Conservation (phyloP, 2,113 vertebrate genomes). For the Campylorhamphus procurvoides region DNA sequence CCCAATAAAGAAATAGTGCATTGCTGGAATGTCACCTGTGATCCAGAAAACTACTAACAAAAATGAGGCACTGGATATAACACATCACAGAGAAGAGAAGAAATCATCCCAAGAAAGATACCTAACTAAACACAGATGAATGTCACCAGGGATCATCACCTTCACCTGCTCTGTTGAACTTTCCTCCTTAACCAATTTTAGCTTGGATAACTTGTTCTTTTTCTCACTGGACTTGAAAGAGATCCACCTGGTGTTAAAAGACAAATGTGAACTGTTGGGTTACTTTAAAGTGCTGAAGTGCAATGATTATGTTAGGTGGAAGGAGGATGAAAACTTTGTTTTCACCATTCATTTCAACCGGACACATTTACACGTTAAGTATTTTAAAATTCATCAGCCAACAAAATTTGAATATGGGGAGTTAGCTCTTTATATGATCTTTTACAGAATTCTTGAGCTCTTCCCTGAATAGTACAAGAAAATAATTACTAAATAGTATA, state of each 20-base stretch:
- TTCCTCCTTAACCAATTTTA: constrained; percentile 23
- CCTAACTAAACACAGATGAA: neutral
- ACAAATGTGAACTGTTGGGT: neutral
- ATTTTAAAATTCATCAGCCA: neutral
- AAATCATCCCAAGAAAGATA: neutral
- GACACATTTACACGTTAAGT: neutral
- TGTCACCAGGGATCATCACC: constrained; percentile 27
- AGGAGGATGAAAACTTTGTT: neutral
- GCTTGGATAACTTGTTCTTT: neutral
- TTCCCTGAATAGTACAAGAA: neutral
- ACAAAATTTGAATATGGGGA: neutral
- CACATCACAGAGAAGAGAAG: neutral
- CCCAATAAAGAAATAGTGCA: neutral
- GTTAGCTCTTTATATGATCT: neutral
- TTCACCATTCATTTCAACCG: neutral
- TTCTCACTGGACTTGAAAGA: neutral
- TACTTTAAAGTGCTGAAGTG: neutral
- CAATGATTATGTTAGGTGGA: neutral
- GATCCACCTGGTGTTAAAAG: neutral
- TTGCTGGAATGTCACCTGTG: neutral
- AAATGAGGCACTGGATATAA: neutral
- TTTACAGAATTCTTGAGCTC: neutral
- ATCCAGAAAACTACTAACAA: neutral
- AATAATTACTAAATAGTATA: neutral
- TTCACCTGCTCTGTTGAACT: constrained; percentile 19